Conservation (phyloP, 2,888 invertebrate genomes). For the Lithophane ornitopus region DNA sequence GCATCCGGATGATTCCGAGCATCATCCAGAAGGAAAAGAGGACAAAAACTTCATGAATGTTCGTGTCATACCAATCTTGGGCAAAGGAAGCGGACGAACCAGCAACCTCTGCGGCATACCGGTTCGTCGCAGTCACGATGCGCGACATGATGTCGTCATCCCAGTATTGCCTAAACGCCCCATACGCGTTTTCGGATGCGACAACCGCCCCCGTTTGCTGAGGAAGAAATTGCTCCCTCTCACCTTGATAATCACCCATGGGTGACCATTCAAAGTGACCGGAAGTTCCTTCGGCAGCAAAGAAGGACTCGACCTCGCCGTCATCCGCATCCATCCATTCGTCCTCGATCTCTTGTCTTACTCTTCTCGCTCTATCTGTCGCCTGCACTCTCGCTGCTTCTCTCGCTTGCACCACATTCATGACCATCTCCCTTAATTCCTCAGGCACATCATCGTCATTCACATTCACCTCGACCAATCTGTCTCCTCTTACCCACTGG, state of each 20-base stretch:
- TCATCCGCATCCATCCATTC: conserved; percentile 3
- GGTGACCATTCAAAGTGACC: conserved; percentile 1
- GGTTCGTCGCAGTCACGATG: neutral
- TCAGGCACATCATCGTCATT: neutral
- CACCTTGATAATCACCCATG: neutral
- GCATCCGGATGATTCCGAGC: conserved; percentile 21
- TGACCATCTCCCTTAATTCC: neutral
- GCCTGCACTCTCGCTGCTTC: conserved; percentile 3
- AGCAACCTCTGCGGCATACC: neutral
- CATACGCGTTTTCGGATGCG: neutral
- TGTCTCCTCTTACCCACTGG: neutral
- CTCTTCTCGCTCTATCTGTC: conserved; percentile 1
- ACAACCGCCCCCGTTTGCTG: neutral
- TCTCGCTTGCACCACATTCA: neutral
- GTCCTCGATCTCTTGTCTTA: neutral
- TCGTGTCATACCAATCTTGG: conserved; percentile 11
- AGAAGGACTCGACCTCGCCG: neutral
- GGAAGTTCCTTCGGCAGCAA: neutral
- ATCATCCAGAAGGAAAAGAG: conserved; percentile 22
- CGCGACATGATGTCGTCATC: neutral
- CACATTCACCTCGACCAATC: neutral
- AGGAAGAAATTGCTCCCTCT: neutral
- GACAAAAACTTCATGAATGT: neutral
- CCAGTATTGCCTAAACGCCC: conserved; percentile 9
- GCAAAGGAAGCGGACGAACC: neutral